Evolutionary conservation across 23 tunicate species (phyloP).

Genomic region (Phallusia fumigata): DNA sequence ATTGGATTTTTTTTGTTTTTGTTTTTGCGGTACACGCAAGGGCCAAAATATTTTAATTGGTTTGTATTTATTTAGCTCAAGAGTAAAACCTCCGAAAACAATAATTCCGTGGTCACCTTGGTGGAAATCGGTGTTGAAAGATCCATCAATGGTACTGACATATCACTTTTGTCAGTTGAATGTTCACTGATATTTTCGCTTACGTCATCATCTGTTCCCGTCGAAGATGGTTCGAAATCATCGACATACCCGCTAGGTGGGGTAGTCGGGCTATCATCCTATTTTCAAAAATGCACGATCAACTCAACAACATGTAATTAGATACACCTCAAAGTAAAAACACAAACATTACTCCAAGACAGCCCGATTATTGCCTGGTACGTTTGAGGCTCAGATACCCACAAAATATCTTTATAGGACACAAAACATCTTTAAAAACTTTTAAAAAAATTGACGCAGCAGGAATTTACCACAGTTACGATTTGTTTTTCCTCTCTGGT

Average conservation of each 20-base stretch:
- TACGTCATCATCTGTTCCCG: constrained; percentile 59
- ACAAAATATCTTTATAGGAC: no score
- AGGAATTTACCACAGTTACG: background rate
- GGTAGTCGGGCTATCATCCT: constrained; percentile 13
- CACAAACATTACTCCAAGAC: no score
- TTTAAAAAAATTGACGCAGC: no score
- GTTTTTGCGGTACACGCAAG: no score
- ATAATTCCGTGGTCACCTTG: background rate
- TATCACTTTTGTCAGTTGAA: constrained; percentile 27
- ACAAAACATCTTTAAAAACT: no score
- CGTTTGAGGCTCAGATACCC: no score
- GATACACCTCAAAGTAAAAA: background rate
- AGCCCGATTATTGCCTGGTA: no score
- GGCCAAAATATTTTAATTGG: no score
- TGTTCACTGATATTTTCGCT: constrained; percentile 61
- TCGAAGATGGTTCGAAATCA: constrained; percentile 30
- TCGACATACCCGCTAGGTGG: constrained; percentile 16
- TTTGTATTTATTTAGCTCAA: no score
- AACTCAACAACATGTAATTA: background rate
- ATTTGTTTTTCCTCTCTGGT: background rate
- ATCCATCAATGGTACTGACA: constrained; percentile 38
- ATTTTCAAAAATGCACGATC: no score
- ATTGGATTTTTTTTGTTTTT: no score
- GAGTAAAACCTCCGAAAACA: no score
- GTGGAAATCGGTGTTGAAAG: background rate